Percentiles rank a stretch among this genome's conserved stretches.
phyloP scores from a whole-genome alignment of 2,113 vertebrate genomes.

The Acrocephalus arundinaceus region DNA sequence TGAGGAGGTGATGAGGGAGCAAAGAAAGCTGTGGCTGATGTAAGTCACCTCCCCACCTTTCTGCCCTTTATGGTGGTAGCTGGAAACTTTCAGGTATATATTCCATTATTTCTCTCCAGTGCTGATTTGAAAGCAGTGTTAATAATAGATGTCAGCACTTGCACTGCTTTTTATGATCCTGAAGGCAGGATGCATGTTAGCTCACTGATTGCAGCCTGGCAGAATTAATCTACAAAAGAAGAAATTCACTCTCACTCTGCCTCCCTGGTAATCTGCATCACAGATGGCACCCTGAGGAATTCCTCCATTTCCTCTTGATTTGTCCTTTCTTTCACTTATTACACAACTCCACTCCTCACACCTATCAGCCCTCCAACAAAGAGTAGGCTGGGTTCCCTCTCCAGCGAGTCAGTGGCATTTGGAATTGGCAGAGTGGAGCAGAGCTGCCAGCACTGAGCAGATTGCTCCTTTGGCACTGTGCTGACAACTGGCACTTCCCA shows the following conservation, averaged over 20 bases:
- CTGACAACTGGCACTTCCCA: slow-evolving; percentile 60
- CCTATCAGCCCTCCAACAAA: slow-evolving; percentile 48
- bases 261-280: slow-evolving; percentile 35
- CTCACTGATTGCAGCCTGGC: slow-evolving; percentile 21
- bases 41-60: slow-evolving; percentile 32
- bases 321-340: slow-evolving; percentile 45
- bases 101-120: background rate
- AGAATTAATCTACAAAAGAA: slow-evolving; percentile 47
- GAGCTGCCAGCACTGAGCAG: slow-evolving; percentile 58
- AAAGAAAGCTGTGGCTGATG: slow-evolving; percentile 72
- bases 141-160: slow-evolving; percentile 12
- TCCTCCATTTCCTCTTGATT: slow-evolving; percentile 55
- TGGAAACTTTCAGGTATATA: background rate
- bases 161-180: background rate
- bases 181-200: slow-evolving; percentile 13
- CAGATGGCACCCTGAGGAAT: slow-evolving; percentile 62
- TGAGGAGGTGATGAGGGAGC: slow-evolving; percentile 70
- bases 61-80: background rate
- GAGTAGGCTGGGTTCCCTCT: slow-evolving; percentile 34
- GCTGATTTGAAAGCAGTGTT: background rate
- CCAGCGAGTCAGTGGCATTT: slow-evolving; percentile 49
- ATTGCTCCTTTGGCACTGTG: slow-evolving; percentile 64
- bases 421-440: slow-evolving; percentile 47
- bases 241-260: slow-evolving; percentile 31
- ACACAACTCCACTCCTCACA: slow-evolving; percentile 57